phyloP scores from a whole-genome alignment of 2,113 vertebrate species.

The Leucopsar rothschildi region DNA sequence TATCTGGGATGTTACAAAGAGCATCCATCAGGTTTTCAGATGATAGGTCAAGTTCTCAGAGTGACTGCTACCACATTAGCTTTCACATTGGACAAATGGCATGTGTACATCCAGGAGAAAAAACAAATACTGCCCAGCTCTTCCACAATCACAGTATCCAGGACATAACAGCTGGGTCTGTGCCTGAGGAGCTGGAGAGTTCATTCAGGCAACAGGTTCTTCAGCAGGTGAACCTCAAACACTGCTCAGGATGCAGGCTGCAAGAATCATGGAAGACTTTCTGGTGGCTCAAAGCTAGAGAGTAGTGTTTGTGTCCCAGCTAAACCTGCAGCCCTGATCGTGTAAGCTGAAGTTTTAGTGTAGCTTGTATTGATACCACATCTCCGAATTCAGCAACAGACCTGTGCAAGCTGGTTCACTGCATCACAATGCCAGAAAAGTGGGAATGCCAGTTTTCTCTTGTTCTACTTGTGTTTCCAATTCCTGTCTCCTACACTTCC shows the following conservation, averaged over 20 bases:
- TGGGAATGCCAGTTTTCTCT: background rate
- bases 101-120: background rate
- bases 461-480: background rate
- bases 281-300: background rate
- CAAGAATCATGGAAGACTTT: background rate
- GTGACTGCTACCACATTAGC: background rate
- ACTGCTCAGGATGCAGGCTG: background rate
- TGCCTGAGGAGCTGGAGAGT: fast-evolving
- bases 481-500: background rate
- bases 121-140: fast-evolving
- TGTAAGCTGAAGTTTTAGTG: background rate
- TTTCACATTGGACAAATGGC: background rate
- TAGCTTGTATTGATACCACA: background rate
- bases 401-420: background rate
- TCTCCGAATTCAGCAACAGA: fast-evolving
- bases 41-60: background rate
- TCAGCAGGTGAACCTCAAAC: background rate
- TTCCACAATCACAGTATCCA: background rate
- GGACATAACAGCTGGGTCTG: fast-evolving
- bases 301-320: background rate
- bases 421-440: background rate
- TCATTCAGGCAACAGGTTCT: background rate
- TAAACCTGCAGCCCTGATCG: background rate
- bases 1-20: background rate
- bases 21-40: background rate